A percentile compares a stretch with the other conserved stretches of the same genome.
These are phyloP conservation scores for Elanoides forficatus DNA, from an alignment of 2,113 vertebrate genomes.

Conservation along the genomic window DNA sequence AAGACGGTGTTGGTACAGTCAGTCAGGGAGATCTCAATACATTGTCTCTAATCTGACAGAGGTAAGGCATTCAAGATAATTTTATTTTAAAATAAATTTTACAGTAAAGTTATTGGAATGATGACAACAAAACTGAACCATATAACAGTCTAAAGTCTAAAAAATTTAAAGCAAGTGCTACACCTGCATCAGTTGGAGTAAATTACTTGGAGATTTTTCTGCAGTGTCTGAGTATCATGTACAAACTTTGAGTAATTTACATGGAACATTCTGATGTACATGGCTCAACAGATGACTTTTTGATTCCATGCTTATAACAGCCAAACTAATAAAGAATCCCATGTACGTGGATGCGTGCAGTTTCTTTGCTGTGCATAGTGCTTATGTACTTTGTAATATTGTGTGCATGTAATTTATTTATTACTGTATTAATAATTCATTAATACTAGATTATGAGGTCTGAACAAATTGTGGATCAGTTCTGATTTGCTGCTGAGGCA, in stretches of 20 bases:
- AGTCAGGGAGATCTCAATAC: background rate
- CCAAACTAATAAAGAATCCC: background rate
- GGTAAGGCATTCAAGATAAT: background rate
- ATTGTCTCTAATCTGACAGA: background rate
- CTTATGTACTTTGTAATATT: background rate
- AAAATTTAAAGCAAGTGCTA: background rate
- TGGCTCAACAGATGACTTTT: background rate
- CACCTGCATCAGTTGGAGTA: background rate
- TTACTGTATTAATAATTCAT: background rate
- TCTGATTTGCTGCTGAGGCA: background rate
- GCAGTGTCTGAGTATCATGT: background rate
- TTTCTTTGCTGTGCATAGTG: background rate
- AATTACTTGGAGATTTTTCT: background rate
- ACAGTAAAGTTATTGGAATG: background rate
- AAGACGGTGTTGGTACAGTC: background rate
- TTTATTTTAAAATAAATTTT: background rate
- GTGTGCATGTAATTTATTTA: background rate
- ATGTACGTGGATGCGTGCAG: rapidly evolving
- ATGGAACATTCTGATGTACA: background rate
- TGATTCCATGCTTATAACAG: background rate
- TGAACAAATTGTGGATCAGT: background rate
- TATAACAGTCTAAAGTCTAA: background rate
- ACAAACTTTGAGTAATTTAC: background rate
- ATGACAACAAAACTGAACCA: background rate
- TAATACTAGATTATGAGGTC: background rate